These are phyloP conservation scores for Pelagia noctiluca DNA, from an alignment of 30 jellyfish, hydroid and myxozoan genomes.

Conservation along the genomic window DNA sequence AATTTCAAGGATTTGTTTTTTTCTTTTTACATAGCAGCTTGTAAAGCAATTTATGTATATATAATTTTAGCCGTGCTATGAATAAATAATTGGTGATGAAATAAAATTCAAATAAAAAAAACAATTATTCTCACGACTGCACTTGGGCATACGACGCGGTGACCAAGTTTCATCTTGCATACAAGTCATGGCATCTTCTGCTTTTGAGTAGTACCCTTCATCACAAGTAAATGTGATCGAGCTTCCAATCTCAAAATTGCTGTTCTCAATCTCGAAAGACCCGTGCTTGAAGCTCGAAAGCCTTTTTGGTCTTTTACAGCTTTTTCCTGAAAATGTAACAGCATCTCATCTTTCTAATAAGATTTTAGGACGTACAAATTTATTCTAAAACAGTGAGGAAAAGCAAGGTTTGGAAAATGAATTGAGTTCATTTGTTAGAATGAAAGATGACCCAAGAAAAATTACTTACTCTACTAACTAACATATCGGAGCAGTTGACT, in stretches of 20 bases:
- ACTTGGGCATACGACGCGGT: constrained; percentile 48
- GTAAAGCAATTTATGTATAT: too few relatives aligned
- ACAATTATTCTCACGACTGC: constrained; percentile 49
- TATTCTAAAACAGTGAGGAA: too few relatives aligned
- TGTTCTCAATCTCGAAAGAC: constrained; percentile 12
- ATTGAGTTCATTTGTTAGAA: too few relatives aligned
- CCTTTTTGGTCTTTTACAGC: constrained; percentile 34
- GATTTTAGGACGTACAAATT: neutral
- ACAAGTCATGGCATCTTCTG: constrained; percentile 67
- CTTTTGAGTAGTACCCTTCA: constrained; percentile 23
- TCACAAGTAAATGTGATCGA: constrained; percentile 58
- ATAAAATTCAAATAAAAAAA: too few relatives aligned
- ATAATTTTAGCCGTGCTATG: too few relatives aligned
- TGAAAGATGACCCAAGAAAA: too few relatives aligned
- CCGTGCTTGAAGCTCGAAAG: constrained; percentile 48
- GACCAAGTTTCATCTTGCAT: constrained; percentile 28
- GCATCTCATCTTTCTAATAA: neutral
- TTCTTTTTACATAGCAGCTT: too few relatives aligned
- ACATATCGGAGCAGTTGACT: too few relatives aligned
- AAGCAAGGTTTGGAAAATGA: too few relatives aligned
- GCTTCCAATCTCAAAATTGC: constrained; percentile 34
- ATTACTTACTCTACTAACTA: too few relatives aligned
- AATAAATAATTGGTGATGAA: too few relatives aligned
- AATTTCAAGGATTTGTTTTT: too few relatives aligned
- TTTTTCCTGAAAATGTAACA: neutral